Base-by-base conservation (phyloP, 2,113 vertebrate species). In the Lynx canadensis region DNA sequence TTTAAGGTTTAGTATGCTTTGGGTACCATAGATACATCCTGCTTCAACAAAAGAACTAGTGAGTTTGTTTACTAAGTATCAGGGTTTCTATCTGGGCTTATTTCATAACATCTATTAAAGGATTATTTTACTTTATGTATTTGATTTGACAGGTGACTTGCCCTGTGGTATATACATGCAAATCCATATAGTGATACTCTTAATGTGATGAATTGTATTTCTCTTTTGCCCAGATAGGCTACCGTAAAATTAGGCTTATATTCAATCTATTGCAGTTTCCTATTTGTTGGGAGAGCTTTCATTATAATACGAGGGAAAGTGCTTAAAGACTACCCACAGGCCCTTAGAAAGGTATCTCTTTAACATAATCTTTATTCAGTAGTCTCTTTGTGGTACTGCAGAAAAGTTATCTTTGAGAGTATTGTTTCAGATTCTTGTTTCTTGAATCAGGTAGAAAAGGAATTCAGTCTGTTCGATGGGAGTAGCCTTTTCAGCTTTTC, bases 401-500 rank as follows among this genome's bases (percentile, higher is more conserved):
- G 48, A 92, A 80, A 65, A 81, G 19, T 60, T 73, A 31, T 60
- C 79, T 89, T 66, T 95, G 57, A 94, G n/a, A 78, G 23, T 84
- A 7, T 81, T 21, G 45, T 52, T 94, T 81, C 66, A 92, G 63
- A 69, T 76, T 86, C 41, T 94, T 81, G 38, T 65, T 78, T 97
- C 18, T 94, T 89, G 45, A 21, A 29, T 86, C 45, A 80, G 31
- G 23, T 68, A 79, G 13, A 95, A 85, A 57, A 7, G 60, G 27
- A 92, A 79, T 83, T 87, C 48, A 85, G 3, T 74, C 71, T 96
- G 38, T 74, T 89, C n/a, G 69, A 1, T 76, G 16, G 48, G 48
- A 94, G 38, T 71, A 82, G 60, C 66, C 21, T 90, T 89, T 89
- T 76, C 31, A 92, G 41, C 55, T 66, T 95, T 97, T 82, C 55